Conservation (phyloP, 30 jellyfish, hydroid and myxozoan species). For the Aurelia sp. region DNA sequence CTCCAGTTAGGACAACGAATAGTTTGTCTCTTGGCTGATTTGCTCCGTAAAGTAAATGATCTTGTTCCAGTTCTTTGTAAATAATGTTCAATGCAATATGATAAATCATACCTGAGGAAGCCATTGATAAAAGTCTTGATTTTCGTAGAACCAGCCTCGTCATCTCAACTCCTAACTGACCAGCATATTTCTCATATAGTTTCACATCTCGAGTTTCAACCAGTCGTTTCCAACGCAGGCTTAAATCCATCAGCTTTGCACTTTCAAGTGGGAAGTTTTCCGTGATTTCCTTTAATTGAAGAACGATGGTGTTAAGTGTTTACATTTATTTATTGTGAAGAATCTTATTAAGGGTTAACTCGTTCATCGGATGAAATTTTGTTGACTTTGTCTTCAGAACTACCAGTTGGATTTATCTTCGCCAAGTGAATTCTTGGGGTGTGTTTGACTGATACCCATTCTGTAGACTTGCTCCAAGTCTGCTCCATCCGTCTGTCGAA, state of each 20-base stretch:
- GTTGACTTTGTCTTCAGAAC: too few relatives aligned
- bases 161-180: slow-evolving; percentile 37
- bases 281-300: slow-evolving; percentile 4
- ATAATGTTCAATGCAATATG: slow-evolving; percentile 5
- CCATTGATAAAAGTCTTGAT: slow-evolving; percentile 29
- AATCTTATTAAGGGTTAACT: too few relatives aligned
- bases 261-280: slow-evolving; percentile 57
- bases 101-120: slow-evolving; percentile 56
- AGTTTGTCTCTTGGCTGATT: slow-evolving; percentile 11
- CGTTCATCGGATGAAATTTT: too few relatives aligned
- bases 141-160: slow-evolving; percentile 41
- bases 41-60: slow-evolving; percentile 15
- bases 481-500: too few relatives aligned
- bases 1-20: slow-evolving; percentile 46
- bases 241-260: slow-evolving; percentile 55
- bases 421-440: too few relatives aligned
- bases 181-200: slow-evolving; percentile 38
- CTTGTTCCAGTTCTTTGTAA: neutral
- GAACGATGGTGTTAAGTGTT: too few relatives aligned
- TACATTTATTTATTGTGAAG: too few relatives aligned
- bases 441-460: too few relatives aligned
- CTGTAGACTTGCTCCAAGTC: too few relatives aligned
- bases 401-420: too few relatives aligned
- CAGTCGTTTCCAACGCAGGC: slow-evolving; percentile 32
- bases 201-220: slow-evolving; percentile 24